phyloP scores from a whole-genome alignment of 2,888 invertebrate species.

The Neoaliturus tenellus region DNA sequence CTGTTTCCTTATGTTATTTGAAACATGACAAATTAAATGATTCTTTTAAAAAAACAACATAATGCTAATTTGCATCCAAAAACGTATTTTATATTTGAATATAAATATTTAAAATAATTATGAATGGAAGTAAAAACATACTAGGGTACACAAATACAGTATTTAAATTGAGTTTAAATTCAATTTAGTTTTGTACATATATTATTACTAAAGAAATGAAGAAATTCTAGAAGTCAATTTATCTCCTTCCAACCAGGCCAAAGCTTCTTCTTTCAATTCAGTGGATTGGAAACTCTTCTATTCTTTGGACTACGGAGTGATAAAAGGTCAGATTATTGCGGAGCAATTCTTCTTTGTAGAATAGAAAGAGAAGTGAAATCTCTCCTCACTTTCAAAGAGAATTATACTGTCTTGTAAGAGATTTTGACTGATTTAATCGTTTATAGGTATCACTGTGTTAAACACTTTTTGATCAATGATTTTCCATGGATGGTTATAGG shows the following conservation, averaged over 20 bases:
- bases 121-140: too few relatives aligned
- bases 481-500: too few relatives aligned
- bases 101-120: too few relatives aligned
- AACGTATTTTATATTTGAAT: too few relatives aligned
- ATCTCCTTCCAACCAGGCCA: neutral
- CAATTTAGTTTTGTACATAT: neutral
- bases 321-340: neutral
- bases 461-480: too few relatives aligned
- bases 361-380: neutral
- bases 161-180: too few relatives aligned
- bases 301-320: constrained; percentile 14
- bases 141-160: too few relatives aligned
- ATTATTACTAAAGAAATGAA: neutral
- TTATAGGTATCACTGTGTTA: too few relatives aligned
- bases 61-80: too few relatives aligned
- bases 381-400: neutral
- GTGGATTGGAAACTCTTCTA: constrained; percentile 25
- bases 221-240: neutral
- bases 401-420: neutral
- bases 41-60: too few relatives aligned
- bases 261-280: constrained; percentile 35
- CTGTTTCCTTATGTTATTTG: too few relatives aligned
- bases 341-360: neutral
- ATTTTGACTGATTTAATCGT: neutral
- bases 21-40: too few relatives aligned